Base-by-base conservation (phyloP, 2,113 vertebrate genomes). In the Gallinago jamesoni region DNA sequence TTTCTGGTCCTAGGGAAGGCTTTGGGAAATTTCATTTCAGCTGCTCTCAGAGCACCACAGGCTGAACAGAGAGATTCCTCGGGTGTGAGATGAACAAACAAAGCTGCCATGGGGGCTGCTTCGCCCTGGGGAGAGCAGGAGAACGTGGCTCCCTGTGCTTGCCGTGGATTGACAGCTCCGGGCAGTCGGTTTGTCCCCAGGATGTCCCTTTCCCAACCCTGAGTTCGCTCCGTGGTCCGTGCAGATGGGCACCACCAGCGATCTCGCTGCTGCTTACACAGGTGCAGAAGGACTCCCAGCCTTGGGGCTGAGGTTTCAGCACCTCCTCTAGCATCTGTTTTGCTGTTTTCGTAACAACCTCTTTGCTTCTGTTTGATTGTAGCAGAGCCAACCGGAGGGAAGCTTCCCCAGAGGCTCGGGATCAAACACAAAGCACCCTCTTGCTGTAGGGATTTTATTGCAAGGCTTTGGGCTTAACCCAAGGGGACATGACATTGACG, bases 161-260 rank as follows among this genome's bases (percentile, higher is more conserved):
- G 1, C 56, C 84, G 56, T 1, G 3, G 43, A 33, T 6, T 56
- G 66, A 33, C 90, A 83, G 53, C 85, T 85, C 67, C 48, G 70
- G 31, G 47, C 14, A 25, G 41, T 24, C 3, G 1, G 0, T 52
- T 55, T 24, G 10, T 85, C 82, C 82, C 70, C 52, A 35, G 18
- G 30, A 33, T 1, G 0, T 86, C 63, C 63, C 56, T 80, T 53
- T 28, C 22, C 52, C 10, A 9, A 21, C 41, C 37, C 15, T 0
- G 0, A 52, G 25, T 68, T 35, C 79, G 48, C 69, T 75, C 28
- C 4, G 0, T 27, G 28, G 31, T 45, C 50, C 2, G 0, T 66
- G 17, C 67, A 57, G 45, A 52, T 53, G 76, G 83, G 72, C 86
- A 88, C n/a, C 68, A 47, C 11, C 76, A 50, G 20, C 11, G 1